Evolutionary conservation across 2,888 invertebrate genomes (phyloP).

Genomic region (Chrysopilus asiliformis): DNA sequence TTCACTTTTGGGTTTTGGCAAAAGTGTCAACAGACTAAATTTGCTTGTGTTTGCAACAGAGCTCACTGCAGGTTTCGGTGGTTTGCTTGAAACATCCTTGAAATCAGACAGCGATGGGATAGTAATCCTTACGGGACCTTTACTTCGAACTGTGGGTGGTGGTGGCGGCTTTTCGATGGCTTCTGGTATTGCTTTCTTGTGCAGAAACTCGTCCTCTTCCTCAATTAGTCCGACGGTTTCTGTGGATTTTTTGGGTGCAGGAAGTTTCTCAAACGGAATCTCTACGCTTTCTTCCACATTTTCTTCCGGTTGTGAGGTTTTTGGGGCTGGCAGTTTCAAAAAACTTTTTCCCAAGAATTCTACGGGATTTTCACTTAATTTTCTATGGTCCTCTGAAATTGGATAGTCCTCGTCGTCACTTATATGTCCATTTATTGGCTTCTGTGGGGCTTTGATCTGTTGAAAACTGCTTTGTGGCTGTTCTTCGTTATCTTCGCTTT

Average conservation of each 20-base stretch:
- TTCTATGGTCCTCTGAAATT: constrained; percentile 15
- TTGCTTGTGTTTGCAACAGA: constrained; percentile 4
- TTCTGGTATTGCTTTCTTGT: constrained; percentile 42
- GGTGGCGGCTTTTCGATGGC: constrained; percentile 19
- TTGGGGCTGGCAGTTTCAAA: constrained; percentile 25
- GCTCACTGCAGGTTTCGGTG: background rate
- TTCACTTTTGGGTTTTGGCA: constrained; percentile 52
- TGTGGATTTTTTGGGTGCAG: constrained; percentile 23
- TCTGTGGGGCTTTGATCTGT: constrained; percentile 26
- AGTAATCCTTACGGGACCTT: constrained; percentile 47
- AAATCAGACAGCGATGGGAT: constrained; percentile 52
- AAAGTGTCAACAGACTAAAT: constrained; percentile 48
- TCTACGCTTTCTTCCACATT: background rate
- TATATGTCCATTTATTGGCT: constrained; percentile 23
- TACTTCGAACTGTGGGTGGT: constrained; percentile 19
- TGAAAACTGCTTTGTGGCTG: background rate
- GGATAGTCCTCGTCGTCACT: constrained; percentile 28
- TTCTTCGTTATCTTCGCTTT: constrained; percentile 26
- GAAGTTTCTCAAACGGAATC: constrained; percentile 25
- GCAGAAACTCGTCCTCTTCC: constrained; percentile 49
- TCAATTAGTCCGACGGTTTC: constrained; percentile 30
- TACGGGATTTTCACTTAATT: background rate
- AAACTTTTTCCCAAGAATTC: constrained; percentile 7
- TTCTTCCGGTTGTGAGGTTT: constrained; percentile 3
- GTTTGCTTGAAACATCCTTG: constrained; percentile 20